Percentiles rank a stretch among this genome's conserved stretches.
These are phyloP conservation scores for Acrossocheilus wenchowensis DNA, from an alignment of 2,797 vertebrate genomes.

Conservation along the genomic window DNA sequence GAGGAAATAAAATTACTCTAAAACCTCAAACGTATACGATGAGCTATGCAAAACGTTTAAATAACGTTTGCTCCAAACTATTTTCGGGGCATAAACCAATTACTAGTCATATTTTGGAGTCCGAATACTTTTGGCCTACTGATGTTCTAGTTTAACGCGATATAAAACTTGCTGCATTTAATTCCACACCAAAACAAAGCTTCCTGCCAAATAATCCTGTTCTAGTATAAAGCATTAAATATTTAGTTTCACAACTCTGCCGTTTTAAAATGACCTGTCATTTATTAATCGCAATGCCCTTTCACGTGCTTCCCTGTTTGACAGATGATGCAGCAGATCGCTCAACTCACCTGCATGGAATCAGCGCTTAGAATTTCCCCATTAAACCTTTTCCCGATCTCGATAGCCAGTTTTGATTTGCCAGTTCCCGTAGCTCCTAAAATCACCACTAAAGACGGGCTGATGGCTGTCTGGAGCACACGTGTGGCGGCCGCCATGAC, in stretches of 20 bases:
- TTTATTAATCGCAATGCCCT: conserved; percentile 11
- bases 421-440: conserved; percentile 93
- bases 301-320: conserved; percentile 35
- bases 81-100: background rate
- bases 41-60: background rate
- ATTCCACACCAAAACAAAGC: background rate
- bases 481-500: conserved; percentile 80
- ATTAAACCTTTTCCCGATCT: conserved; percentile 84
- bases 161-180: background rate
- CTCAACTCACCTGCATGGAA: conserved; percentile 90
- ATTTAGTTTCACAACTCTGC: background rate
- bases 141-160: background rate
- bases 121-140: background rate
- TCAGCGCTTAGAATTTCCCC: conserved; percentile 95
- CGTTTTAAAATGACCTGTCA: conserved; percentile 4
- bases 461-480: conserved; percentile 63
- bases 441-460: conserved; percentile 87
- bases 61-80: background rate
- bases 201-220: background rate
- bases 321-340: conserved; percentile 3
- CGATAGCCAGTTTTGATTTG: conserved; percentile 90
- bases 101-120: background rate
- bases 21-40: background rate
- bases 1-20: background rate
- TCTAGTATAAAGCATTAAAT: no score